Conservation (phyloP, 2,797 vertebrate species). For the Sorex maritimensis region DNA sequence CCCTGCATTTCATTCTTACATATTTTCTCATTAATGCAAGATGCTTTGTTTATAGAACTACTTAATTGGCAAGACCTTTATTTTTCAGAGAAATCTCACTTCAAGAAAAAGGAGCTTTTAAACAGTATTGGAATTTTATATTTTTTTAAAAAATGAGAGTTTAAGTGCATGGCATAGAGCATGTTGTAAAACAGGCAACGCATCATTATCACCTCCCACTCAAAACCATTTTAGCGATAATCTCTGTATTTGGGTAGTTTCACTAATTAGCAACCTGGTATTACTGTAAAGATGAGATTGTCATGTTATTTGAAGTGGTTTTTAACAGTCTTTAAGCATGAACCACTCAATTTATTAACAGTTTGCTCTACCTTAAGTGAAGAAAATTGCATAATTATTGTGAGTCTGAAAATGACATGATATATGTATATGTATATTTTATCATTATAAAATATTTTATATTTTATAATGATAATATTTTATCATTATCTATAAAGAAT, state of each 20-base stretch:
- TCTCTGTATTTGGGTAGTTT: conserved; percentile 88
- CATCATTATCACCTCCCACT: conserved; percentile 87
- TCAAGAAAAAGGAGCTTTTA: conserved; percentile 81
- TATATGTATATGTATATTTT: conserved; percentile 64
- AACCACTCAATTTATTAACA: conserved; percentile 84
- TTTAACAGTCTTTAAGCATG: conserved; percentile 86
- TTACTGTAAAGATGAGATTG: conserved; percentile 86
- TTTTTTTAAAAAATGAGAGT: conserved; percentile 77
- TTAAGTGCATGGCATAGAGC: conserved; percentile 78
- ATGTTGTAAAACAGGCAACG: conserved; percentile 81
- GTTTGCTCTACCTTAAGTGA: conserved; percentile 82
- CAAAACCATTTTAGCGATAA: conserved; percentile 87
- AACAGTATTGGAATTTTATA: conserved; percentile 78
- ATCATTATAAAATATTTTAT: too few species aligned
- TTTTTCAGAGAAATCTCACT: conserved; percentile 74
- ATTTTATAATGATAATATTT: too few species aligned
- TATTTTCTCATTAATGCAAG: conserved; percentile 74
- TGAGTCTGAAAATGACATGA: conserved; percentile 75
- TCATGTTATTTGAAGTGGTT: conserved; percentile 87
- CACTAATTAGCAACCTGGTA: conserved; percentile 88
- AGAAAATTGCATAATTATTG: conserved; percentile 81
- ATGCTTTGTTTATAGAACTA: conserved; percentile 74
- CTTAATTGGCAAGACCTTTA: conserved; percentile 67
- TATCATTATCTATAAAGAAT: conserved; percentile 65
- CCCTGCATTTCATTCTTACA: conserved; percentile 58